These are phyloP conservation scores for Hermatobates lingyangjiaoensis DNA, from an alignment of 1,140 invertebrate species.

Conservation along the genomic window DNA sequence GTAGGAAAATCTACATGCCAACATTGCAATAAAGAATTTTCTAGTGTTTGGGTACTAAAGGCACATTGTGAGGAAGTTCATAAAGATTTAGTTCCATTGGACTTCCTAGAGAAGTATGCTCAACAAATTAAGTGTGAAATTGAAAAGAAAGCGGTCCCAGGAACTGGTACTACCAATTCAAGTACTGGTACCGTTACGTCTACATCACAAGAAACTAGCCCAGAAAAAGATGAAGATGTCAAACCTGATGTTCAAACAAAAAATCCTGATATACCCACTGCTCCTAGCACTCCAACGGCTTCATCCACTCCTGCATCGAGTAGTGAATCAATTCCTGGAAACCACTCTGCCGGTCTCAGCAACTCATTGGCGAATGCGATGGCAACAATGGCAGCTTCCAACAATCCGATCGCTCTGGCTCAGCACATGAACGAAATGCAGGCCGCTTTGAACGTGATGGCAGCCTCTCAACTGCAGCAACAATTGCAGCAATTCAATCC, in stretches of 20 bases:
- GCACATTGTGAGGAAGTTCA: constrained; percentile 90
- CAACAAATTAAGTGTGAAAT: constrained; percentile 74
- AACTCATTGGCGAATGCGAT: constrained; percentile 23
- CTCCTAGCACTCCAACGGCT: constrained; percentile 36
- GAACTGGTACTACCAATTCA: constrained; percentile 34
- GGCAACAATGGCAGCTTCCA: constrained; percentile 9
- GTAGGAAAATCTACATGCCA: constrained; percentile 63
- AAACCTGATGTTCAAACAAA: constrained; percentile 24
- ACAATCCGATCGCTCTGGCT: constrained; percentile 37
- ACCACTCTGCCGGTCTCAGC: constrained; percentile 19
- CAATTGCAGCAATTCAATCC: constrained; percentile 57
- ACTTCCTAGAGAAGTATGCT: constrained; percentile 78
- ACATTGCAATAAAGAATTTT: constrained; percentile 83
- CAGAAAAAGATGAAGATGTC: constrained; percentile 33
- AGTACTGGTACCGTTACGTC: constrained; percentile 26
- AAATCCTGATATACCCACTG: constrained; percentile 32
- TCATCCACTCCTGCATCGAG: constrained; percentile 38
- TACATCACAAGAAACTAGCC: constrained; percentile 18
- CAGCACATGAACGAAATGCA: constrained; percentile 72
- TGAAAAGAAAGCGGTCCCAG: constrained; percentile 57
- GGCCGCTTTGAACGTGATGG: constrained; percentile 66
- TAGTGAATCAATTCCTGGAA: constrained; percentile 33
- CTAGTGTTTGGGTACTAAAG: constrained; percentile 87
- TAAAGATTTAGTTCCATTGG: constrained; percentile 69
- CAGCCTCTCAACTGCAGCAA: constrained; percentile 58